phyloP scores from a whole-genome alignment of 2,888 invertebrate species.

The Alentia gelatinosa region DNA sequence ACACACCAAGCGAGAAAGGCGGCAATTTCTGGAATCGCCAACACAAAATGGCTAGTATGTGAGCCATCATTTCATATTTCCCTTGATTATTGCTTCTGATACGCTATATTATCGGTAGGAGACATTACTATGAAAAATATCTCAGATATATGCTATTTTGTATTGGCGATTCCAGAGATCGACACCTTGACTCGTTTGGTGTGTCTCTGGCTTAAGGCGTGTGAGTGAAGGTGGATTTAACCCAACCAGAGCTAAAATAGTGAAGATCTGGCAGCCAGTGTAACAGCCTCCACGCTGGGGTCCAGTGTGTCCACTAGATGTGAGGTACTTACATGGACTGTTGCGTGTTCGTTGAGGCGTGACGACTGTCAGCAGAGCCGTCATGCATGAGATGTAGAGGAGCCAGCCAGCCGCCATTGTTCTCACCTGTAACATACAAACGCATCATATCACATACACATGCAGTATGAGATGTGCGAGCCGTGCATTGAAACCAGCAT shows the following conservation, averaged over 20 bases:
- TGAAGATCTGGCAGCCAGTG: too few species aligned
- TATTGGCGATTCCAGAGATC: background rate
- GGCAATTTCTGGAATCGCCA: too few species aligned
- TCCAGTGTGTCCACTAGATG: background rate
- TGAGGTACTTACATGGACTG: background rate
- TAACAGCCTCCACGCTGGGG: too few species aligned
- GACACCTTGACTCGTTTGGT: background rate
- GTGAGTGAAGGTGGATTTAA: background rate
- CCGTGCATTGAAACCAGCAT: background rate
- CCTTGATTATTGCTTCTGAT: too few species aligned
- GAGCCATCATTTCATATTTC: too few species aligned
- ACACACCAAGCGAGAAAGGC: too few species aligned
- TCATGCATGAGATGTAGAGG: background rate
- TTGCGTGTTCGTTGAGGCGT: background rate
- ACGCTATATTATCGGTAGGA: too few species aligned
- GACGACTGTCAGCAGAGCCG: background rate
- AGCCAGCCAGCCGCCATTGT: background rate
- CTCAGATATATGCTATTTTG: background rate
- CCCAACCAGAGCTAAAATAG: background rate
- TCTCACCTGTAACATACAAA: background rate
- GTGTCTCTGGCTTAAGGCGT: background rate
- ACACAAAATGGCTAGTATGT: too few species aligned
- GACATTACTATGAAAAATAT: too few species aligned
- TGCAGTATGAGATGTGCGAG: background rate
- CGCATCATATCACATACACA: too few species aligned